Evolutionary conservation across 1,140 invertebrate genomes (phyloP), one percentile per base, ranked within the genome.

Genomic region (Heterodera carotae): DNA sequence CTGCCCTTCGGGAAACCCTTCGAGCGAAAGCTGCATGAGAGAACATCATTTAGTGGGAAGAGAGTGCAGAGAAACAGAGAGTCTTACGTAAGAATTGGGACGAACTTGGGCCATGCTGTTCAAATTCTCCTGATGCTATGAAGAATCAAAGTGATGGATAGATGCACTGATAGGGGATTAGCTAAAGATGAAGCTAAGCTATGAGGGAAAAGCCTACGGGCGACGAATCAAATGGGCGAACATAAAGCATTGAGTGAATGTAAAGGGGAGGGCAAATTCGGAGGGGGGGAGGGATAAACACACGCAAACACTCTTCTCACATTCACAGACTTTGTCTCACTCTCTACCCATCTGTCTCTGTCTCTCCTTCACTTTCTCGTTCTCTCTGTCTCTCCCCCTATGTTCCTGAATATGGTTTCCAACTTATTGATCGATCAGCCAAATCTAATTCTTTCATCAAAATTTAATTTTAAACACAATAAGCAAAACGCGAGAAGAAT

Each of bases 1-100:
- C 18, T 74, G 72, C 5, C 72, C 72, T 33, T 74, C 72, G 12
- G 72, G 60, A 29, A 75, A 75, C 1, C 64, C 64, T n/a, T 75
- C 39, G 29, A 75, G 68, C n/a, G 27, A 75, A 1, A 74, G 72
- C 72, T 74, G 39, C 10, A 72, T 33, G 53, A 33, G 36, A 36
- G 59, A 71, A 48, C 27, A n/a, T n/a, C n/a, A 7, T 73, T 34
- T 33, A 34, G 36, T 18, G 22, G 5, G 39, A 10, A 22, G 33
- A 56, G 10, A 72, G 18, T 10, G 10, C 59, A 2, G 33, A 25
- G 31, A 59, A 69, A 34, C 48, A 29, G 22, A 29, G 22, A 53
- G 22, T 31, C 72, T 33, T 62, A 74, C 72, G 15, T 62, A 62
- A n/a, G 56, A 56, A 33, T 59, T 74, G 31, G 72, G 72, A 6